Base-by-base conservation (phyloP, 2,888 invertebrate species). In the Rhopalosiphum nymphaeae region DNA sequence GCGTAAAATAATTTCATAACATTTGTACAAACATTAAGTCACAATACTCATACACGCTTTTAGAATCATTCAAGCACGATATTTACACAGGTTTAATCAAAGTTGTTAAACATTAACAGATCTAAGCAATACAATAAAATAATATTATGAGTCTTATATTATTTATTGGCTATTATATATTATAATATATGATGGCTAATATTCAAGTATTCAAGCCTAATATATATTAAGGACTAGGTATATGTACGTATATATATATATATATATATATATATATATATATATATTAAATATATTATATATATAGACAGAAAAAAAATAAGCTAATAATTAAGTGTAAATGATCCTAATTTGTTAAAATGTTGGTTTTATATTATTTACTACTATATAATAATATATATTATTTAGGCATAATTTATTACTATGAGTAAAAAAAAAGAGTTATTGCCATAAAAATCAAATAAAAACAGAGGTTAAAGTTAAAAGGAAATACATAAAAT, bases 41-140 rank as follows among this genome's bases (percentile, higher is more conserved):
- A 46, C 46, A 36, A 44, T 36, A 56, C 10, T 11, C 10, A 61
- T n/a, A 49, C 36, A 49, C 9, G 5, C 21, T 49, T 89, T 93
- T 67, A 29, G 36, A 56, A 91, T 36, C 3, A 10, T n/a, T 56
- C 11, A 11, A 26, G 61, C 78, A 26, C 36, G n/a, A 42, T 93
- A 67, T 93, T 87, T 49, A 89, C n/a, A 87, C 89, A 91, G 44
- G 89, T 89, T 88, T 93, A 88, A 88, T 88, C 84, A 88, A 56
- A 91, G 44, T 88, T 85, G 86, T 49, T 49, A 49, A 91, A 61
- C 36, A 61, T 86, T 91, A 46, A 46, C 36, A 46, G n/a, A 86
- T 88, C 87, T 25, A 53, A 88, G 36, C 36, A 53, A n/a, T 53
- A 53, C 4, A 25, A 25, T 21, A 36, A 88, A 21, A 53, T 53